A percentile compares a stretch with the other conserved stretches of the same genome.
Evolutionary conservation across 2,113 vertebrate genomes (phyloP).

Genomic region (Ammodytes dubius): DNA sequence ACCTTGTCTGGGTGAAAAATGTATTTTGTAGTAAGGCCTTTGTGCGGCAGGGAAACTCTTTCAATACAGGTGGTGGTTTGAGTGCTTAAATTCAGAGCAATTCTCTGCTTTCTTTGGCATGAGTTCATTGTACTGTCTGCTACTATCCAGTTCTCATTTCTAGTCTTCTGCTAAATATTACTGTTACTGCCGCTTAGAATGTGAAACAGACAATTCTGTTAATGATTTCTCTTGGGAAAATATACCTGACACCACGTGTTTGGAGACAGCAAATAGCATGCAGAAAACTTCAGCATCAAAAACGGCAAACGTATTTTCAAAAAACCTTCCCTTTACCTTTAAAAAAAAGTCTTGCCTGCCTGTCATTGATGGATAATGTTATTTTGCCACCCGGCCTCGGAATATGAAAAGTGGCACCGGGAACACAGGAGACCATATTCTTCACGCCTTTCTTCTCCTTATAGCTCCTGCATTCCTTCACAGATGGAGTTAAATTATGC

Average conservation of each 20-base stretch:
- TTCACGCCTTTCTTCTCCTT: slow-evolving; percentile 57
- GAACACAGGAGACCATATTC: slow-evolving; percentile 59
- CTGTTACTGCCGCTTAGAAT: neutral
- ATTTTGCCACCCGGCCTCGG: slow-evolving; percentile 27
- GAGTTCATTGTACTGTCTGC: neutral
- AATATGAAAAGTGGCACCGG: slow-evolving; percentile 51
- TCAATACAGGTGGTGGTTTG: neutral
- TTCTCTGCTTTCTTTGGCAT: neutral
- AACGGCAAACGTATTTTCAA: too few relatives aligned
- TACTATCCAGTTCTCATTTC: neutral
- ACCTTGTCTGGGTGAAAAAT: neutral
- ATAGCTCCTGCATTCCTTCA: slow-evolving; percentile 63
- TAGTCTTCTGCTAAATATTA: neutral
- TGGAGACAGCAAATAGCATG: neutral
- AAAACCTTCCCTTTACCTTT: slow-evolving; percentile 10
- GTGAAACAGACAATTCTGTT: neutral
- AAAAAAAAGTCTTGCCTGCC: neutral
- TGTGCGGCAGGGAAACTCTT: neutral
- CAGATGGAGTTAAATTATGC: slow-evolving; percentile 82
- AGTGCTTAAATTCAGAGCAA: neutral
- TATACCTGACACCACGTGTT: neutral
- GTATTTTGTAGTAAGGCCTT: too few relatives aligned
- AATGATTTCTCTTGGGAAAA: neutral
- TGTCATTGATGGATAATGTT: slow-evolving; percentile 45
- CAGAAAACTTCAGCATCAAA: too few relatives aligned